Percentiles rank a stretch among this genome's conserved stretches.
These are phyloP conservation scores for Galeopsomyia nigrocyanea DNA, from an alignment of 2,888 invertebrate genomes.

Conservation along the genomic window DNA sequence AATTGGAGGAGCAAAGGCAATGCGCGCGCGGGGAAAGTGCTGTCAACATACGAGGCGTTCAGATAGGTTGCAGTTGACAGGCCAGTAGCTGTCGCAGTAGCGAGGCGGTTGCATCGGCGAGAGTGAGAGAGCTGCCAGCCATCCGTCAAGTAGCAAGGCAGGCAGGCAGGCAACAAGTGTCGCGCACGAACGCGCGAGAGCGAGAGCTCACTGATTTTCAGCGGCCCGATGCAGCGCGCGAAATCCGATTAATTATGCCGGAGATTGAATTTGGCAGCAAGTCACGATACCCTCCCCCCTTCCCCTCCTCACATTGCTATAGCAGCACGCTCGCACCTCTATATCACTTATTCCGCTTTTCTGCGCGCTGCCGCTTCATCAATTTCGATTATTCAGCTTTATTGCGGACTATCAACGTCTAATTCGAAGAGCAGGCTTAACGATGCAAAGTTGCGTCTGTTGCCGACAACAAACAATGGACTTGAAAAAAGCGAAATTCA, in stretches of 20 bases:
- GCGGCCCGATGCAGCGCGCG: neutral
- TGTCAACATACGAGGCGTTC: slow-evolving; percentile 1
- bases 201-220: slow-evolving; percentile 11
- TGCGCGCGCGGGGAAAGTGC: too few species aligned
- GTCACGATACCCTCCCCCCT: neutral
- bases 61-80: slow-evolving; percentile 19
- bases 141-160: slow-evolving; percentile 13
- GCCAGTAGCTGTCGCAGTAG: slow-evolving; percentile 18
- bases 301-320: neutral
- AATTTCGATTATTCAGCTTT: too few species aligned
- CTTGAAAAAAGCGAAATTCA: too few species aligned
- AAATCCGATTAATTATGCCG: slow-evolving; percentile 46
- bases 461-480: too few species aligned
- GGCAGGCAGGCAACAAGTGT: slow-evolving; percentile 44
- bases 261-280: slow-evolving; percentile 35
- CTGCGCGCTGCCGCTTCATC: too few species aligned
- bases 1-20: too few species aligned
- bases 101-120: neutral
- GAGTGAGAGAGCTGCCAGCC: slow-evolving; percentile 7
- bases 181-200: neutral
- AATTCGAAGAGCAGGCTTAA: too few species aligned
- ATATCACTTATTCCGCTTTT: too few species aligned
- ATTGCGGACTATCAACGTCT: too few species aligned
- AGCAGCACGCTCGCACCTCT: too few species aligned
- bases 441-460: too few species aligned